phyloP scores from a whole-genome alignment of 1,140 invertebrate genomes.

The Adelges cooleyi region DNA sequence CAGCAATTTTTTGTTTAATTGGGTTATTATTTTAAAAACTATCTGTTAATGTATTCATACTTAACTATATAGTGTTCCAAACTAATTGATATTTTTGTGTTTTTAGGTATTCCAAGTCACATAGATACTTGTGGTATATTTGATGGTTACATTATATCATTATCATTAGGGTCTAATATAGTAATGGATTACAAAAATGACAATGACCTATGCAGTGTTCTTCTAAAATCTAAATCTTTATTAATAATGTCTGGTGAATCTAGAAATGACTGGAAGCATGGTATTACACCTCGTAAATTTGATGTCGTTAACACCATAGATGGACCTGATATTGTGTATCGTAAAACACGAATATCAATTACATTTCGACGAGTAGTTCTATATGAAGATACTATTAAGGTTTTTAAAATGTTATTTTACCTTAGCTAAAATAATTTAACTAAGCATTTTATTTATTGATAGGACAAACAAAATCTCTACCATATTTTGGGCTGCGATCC shows the following conservation, averaged over 20 bases:
- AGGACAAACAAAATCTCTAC: slow-evolving; percentile 15
- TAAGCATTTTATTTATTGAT: not conserved
- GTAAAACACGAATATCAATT: slow-evolving; percentile 63
- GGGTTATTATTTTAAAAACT: no score
- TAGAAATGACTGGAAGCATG: slow-evolving; percentile 72
- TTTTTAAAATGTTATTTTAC: not conserved
- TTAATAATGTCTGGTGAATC: slow-evolving; percentile 73
- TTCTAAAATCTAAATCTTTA: slow-evolving; percentile 64
- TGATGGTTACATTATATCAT: slow-evolving; percentile 72
- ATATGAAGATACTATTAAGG: slow-evolving; percentile 32
- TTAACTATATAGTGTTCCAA: no score
- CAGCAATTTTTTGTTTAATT: no score
- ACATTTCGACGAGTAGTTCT: slow-evolving; percentile 70
- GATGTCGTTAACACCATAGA: slow-evolving; percentile 54
- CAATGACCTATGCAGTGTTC: slow-evolving; percentile 47
- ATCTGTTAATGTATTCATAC: no score
- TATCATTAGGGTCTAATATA: slow-evolving; percentile 74
- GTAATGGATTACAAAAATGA: slow-evolving; percentile 78
- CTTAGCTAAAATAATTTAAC: no score
- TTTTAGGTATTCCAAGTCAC: slow-evolving; percentile 80
- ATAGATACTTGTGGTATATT: slow-evolving; percentile 93
- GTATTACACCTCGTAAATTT: slow-evolving; percentile 70
- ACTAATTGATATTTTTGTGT: slow-evolving; percentile 29
- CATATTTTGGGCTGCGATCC: slow-evolving; percentile 26
- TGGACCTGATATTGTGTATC: slow-evolving; percentile 43